Conservation (phyloP, 2,888 invertebrate genomes). For the Cephus pygmeus region DNA sequence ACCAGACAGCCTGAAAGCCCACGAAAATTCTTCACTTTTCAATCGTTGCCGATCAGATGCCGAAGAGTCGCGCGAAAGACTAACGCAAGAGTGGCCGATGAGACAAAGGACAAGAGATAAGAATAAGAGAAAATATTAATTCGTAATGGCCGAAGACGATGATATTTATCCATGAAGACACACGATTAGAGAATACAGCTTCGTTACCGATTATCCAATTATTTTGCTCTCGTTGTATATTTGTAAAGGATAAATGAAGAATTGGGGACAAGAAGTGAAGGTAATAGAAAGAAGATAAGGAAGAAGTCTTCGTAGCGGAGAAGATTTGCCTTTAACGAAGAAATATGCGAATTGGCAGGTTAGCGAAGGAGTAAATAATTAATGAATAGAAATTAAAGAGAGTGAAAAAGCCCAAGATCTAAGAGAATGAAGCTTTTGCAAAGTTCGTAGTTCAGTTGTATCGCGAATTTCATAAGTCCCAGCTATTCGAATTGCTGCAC, state of each 20-base stretch:
- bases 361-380: background rate
- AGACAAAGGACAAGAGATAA: slow-evolving; percentile 14
- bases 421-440: slow-evolving; percentile 11
- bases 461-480: background rate
- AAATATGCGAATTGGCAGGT: background rate
- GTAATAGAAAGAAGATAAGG: slow-evolving; percentile 20
- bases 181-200: slow-evolving; percentile 8
- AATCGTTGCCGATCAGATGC: slow-evolving; percentile 1
- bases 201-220: background rate
- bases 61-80: background rate
- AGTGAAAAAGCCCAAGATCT: background rate
- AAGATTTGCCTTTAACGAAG: background rate
- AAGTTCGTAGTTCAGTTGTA: slow-evolving; percentile 15
- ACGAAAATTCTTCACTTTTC: slow-evolving; percentile 13
- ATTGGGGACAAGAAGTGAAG: slow-evolving; percentile 11
- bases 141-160: slow-evolving; percentile 18
- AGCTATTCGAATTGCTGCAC: slow-evolving; percentile 25
- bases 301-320: background rate
- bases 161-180: background rate
- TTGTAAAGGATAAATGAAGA: slow-evolving; percentile 27
- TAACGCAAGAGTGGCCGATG: slow-evolving; percentile 19
- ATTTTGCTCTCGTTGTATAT: slow-evolving; percentile 28
- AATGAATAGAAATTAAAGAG: background rate
- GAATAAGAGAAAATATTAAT: slow-evolving; percentile 13
- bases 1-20: slow-evolving; percentile 7